Evolutionary conservation across 2,797 vertebrate species (phyloP), one percentile per base, ranked within the genome.

Genomic region (Paguma larvata): DNA sequence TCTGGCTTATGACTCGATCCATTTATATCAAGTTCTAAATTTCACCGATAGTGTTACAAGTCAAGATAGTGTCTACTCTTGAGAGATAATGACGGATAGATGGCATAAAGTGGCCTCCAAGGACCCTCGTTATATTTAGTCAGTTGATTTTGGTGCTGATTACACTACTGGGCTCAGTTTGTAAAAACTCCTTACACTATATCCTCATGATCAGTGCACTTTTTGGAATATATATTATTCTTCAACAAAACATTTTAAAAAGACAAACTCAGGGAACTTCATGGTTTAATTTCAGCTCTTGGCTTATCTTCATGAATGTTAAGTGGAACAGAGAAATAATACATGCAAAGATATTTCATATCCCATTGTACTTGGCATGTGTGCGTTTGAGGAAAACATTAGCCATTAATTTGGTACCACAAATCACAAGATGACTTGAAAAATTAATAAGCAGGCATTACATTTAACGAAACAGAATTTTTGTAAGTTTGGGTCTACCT

Each of bases 241-340:
- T 84, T 92, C 62, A 82, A 38, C 7, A 85, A 53, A 65, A 75
- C 16, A 94, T 72, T 85, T 67, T 78, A 14, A 78, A 91, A 89
- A 67, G 62, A 51, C 51, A 67, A 72, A 72, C 27, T 96, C 34
- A 41, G 27, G 41, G 56, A 92, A 88, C 51, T 30, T 75, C 62
- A 51, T 15, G 30, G 21, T 93, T 93, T 51, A 21, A 63, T 92
- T 91, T 91, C 41, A 87, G 32, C 56, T 80, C 63, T 56, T 85
- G 41, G 32, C 44, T 95, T 83, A 38, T 56, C 94, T 93, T 65
- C 32, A 32, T 11, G 32, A 78, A 89, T 3, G 9, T 72, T 85
- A 77, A 15, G 18, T 85, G 67, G 46, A 88, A 82, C 9, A 63
- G 11, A 94, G 59, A 93, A 78, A 83, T 78, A 68, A 30, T 6